These are phyloP conservation scores for Eueides isabella DNA, from an alignment of 1,140 invertebrate species.

Conservation along the genomic window DNA sequence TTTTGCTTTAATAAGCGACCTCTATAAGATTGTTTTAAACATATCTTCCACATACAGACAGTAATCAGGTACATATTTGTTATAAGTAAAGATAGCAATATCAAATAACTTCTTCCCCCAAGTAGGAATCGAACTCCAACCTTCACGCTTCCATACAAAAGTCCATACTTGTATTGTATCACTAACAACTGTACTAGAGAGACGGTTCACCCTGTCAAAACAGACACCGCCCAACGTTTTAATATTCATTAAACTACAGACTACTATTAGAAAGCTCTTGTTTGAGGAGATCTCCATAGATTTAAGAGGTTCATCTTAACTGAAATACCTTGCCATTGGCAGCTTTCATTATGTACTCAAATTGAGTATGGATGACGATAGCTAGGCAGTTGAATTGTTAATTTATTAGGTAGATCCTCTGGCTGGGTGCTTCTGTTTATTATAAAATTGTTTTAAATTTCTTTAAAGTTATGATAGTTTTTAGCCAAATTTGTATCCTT, in stretches of 20 bases:
- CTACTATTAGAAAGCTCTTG: neutral
- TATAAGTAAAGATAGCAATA: too few species aligned
- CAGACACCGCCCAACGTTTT: neutral
- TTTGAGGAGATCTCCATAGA: conserved; percentile 1
- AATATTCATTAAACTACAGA: conserved; percentile 1
- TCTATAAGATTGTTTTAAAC: too few species aligned
- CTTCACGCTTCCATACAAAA: too few species aligned
- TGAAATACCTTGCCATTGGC: neutral
- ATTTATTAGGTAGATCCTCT: neutral
- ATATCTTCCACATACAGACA: too few species aligned
- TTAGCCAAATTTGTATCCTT: too few species aligned
- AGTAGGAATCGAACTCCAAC: neutral
- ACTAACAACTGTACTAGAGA: neutral
- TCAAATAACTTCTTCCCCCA: too few species aligned
- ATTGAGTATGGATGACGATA: neutral
- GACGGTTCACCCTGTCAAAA: neutral
- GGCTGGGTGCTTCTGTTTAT: neutral
- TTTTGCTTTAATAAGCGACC: too few species aligned
- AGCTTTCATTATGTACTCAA: neutral
- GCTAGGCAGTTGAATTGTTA: neutral
- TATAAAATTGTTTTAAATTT: neutral
- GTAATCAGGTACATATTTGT: too few species aligned
- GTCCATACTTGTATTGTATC: too few species aligned
- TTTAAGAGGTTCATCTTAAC: neutral
- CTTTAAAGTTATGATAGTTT: neutral